Evolutionary conservation across 2,888 invertebrate genomes (phyloP).

Genomic region (Acanthopleura granulata): DNA sequence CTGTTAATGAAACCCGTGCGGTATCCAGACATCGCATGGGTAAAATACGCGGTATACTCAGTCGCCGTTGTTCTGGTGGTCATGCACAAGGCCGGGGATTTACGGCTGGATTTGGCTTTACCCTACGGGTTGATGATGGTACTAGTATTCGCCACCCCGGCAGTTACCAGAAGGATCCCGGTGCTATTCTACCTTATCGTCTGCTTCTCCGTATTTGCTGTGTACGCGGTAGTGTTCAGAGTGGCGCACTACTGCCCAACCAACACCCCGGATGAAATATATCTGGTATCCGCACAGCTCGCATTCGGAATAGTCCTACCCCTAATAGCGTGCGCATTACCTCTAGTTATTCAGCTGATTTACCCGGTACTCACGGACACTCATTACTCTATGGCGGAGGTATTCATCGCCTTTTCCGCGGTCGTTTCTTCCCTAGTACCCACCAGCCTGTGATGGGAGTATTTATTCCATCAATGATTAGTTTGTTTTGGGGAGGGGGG

Average conservation of each 20-base stretch:
- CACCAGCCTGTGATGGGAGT: not conserved
- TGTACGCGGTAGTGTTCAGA: not conserved
- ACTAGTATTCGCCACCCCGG: not conserved
- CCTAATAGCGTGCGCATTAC: not conserved
- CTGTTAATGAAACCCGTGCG: not conserved
- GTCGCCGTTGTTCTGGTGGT: not conserved
- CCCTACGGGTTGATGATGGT: not conserved
- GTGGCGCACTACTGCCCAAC: not conserved
- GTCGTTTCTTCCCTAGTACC: not conserved
- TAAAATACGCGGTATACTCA: not conserved
- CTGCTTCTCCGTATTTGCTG: not conserved
- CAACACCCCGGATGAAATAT: not conserved
- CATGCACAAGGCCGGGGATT: not conserved
- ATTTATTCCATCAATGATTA: too few species aligned
- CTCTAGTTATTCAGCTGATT: not conserved
- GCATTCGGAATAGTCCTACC: not conserved
- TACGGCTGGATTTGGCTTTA: not conserved
- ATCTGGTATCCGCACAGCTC: not conserved
- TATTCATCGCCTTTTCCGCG: not conserved
- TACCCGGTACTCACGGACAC: not conserved
- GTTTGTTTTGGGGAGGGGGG: too few species aligned
- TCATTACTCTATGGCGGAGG: not conserved
- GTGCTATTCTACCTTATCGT: not conserved
- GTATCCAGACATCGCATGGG: not conserved
- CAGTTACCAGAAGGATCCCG: not conserved